Base-by-base conservation (phyloP, 1,140 invertebrate genomes). In the Drosophila ercepeae region DNA sequence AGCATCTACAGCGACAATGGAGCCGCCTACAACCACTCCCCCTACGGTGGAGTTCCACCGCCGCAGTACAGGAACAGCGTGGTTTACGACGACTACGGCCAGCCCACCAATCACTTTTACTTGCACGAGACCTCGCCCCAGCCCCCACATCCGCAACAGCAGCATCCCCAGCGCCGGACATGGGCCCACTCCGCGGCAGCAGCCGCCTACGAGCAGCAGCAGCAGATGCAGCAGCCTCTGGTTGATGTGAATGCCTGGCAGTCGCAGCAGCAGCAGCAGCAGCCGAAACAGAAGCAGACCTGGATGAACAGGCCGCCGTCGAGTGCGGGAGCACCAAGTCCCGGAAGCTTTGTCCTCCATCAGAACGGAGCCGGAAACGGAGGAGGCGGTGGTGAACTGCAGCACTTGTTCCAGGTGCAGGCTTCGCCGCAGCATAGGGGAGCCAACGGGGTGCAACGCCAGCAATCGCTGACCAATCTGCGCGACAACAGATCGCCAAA, bases 111-210 rank as follows among this genome's bases (percentile, higher is more conserved):
- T 75, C 95, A 95, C 81, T 96, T 96, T 92, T 96, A 95, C 91
- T 92, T 96, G 68, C 95, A 96, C 84, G 95, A 95, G 49, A 84
- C 86, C 6, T 91, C 92, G 39, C 89, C 64, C 0, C 55, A 59
- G 11, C 39, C 32, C 3, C 50, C 27, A 7, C 29, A 53, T 39
- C 36, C 83, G 2, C 89, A 90, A 73, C 93, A 93, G 46, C 93
- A 93, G 61, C 93, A 89, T 53, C 92, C 94, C 48, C 94, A 95
- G 89, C 92, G 95, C 53, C 92, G 94, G 73, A 96, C 95, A 3
- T 96, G 95, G 95, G 94, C 94, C 39, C 95, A 95, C 72, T 94
- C 95, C 76, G 92, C 94, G 23, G 93, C 93, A 90, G 92, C 93
- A 6, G 89, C 90, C 19, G 82, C 82, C 23, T 91, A 92, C 60